These are phyloP conservation scores for Mystacornis crossleyi DNA, from an alignment of 2,113 vertebrate genomes.

Conservation along the genomic window DNA sequence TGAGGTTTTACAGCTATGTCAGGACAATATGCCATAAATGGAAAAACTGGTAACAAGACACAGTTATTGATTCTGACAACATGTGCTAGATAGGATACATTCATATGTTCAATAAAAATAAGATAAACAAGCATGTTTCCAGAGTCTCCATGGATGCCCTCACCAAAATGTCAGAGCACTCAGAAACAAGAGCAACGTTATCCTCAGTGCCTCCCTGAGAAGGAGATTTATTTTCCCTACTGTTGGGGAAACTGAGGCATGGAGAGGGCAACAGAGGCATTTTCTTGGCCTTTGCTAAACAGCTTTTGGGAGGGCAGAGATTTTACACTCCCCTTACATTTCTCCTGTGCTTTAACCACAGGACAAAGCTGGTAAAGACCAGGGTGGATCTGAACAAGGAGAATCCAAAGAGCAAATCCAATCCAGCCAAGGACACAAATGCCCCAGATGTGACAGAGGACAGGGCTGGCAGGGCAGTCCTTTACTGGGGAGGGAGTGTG, in stretches of 20 bases:
- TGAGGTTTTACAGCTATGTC: conserved; percentile 78
- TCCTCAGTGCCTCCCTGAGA: background rate
- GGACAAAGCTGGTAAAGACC: background rate
- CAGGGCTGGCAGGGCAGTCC: background rate
- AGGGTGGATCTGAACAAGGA: background rate
- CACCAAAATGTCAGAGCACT: background rate
- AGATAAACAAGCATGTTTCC: conserved; percentile 19
- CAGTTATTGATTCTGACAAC: conserved; percentile 72
- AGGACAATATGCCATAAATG: conserved; percentile 74
- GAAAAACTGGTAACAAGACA: conserved; percentile 69
- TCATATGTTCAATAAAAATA: conserved; percentile 59
- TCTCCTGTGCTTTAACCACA: background rate
- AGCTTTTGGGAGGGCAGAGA: background rate
- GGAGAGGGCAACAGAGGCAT: background rate
- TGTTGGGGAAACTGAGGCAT: background rate
- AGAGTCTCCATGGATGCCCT: background rate
- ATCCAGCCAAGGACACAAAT: background rate
- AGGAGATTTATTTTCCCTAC: background rate
- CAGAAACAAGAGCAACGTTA: background rate
- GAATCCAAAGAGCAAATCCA: background rate
- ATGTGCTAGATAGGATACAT: conserved; percentile 58
- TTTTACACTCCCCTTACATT: background rate
- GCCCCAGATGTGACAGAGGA: background rate
- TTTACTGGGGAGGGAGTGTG: background rate
- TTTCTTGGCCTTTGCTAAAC: background rate